These are phyloP conservation scores for Habropoda laboriosa DNA, from an alignment of 1,140 invertebrate genomes.

Conservation along the genomic window DNA sequence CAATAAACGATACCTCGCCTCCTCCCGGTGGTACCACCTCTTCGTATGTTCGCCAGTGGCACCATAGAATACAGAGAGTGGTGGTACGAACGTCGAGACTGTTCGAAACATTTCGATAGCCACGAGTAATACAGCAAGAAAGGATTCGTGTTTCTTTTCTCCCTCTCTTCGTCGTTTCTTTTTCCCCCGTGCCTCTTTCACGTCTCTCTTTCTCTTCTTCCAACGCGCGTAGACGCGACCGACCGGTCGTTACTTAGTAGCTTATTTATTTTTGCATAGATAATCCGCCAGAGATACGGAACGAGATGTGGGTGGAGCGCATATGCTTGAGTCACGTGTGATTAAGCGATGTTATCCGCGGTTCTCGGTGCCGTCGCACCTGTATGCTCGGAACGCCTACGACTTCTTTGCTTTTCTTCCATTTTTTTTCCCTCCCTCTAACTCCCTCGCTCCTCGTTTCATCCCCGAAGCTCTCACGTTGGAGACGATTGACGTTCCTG, in stretches of 20 bases:
- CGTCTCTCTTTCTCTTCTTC: background rate
- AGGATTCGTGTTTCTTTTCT: background rate
- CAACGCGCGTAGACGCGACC: slow-evolving; percentile 39
- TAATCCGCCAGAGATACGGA: slow-evolving; percentile 75
- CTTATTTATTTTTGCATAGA: slow-evolving; percentile 80
- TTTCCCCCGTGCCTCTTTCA: background rate
- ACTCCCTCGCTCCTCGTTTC: slow-evolving; percentile 17
- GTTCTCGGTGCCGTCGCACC: slow-evolving; percentile 72
- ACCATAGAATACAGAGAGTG: slow-evolving; percentile 36
- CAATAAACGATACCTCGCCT: slow-evolving; percentile 66
- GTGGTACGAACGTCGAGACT: slow-evolving; percentile 16
- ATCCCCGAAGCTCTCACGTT: slow-evolving; percentile 40
- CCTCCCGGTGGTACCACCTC: slow-evolving; percentile 28
- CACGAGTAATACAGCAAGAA: slow-evolving; percentile 53
- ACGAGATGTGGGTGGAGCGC: slow-evolving; percentile 77
- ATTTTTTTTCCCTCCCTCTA: slow-evolving; percentile 54
- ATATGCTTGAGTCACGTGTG: slow-evolving; percentile 77
- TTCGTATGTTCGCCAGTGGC: slow-evolving; percentile 38
- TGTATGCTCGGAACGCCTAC: slow-evolving; percentile 74
- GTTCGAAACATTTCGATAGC: slow-evolving; percentile 53
- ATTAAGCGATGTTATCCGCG: slow-evolving; percentile 80
- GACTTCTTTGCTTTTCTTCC: slow-evolving; percentile 57
- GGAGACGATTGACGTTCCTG: slow-evolving; percentile 50
- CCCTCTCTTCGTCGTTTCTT: background rate
- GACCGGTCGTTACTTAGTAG: slow-evolving; percentile 67